Conservation (phyloP, 2,888 invertebrate species). For the Drosophila maculinotata region DNA sequence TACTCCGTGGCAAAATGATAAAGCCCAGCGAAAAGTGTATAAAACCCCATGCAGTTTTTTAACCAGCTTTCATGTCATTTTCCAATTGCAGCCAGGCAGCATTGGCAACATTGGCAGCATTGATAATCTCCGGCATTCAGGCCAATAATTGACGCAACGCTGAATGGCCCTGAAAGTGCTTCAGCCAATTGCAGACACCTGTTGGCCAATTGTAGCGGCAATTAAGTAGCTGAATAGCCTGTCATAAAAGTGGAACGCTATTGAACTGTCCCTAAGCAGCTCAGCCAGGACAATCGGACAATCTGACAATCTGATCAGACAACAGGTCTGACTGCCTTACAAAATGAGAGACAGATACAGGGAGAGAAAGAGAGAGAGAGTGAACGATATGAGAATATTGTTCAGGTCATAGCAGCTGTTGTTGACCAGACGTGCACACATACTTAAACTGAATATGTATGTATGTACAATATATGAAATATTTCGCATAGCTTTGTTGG, state of each 20-base stretch:
- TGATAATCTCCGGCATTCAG: conserved; percentile 55
- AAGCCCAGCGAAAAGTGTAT: neutral
- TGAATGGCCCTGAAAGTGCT: conserved; percentile 39
- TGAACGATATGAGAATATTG: conserved; percentile 2
- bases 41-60: neutral
- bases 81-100: conserved; percentile 9
- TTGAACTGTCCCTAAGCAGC: conserved; percentile 16
- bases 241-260: conserved; percentile 23
- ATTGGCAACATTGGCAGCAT: conserved; percentile 14
- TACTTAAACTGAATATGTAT: neutral
- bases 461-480: conserved; percentile 29
- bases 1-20: neutral
- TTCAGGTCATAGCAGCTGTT: conserved; percentile 13
- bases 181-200: conserved; percentile 50
- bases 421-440: neutral
- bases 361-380: too few species aligned
- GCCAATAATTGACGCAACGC: conserved; percentile 52
- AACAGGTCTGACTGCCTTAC: too few species aligned
- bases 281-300: conserved; percentile 7
- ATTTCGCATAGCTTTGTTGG: conserved; percentile 74
- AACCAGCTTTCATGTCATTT: conserved; percentile 22
- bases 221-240: conserved; percentile 39
- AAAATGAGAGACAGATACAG: conserved; percentile 1
- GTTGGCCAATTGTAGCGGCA: conserved; percentile 40
- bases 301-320: conserved; percentile 25